Evolutionary conservation across 2,888 invertebrate species (phyloP).

Genomic region (Rhamphomyia laevipes): DNA sequence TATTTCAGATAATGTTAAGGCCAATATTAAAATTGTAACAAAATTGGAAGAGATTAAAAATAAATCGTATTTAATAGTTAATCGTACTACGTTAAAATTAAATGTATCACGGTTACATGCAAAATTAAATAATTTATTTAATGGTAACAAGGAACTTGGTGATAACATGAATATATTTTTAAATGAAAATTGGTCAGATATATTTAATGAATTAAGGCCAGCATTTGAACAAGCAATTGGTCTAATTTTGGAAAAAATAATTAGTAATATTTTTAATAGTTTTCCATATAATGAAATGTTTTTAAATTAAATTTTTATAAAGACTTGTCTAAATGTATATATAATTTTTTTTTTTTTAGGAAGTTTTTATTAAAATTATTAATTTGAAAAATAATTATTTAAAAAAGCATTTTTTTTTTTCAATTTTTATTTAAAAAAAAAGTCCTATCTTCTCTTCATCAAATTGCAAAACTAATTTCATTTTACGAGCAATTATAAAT

Average conservation of each 20-base stretch:
- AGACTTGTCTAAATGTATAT: too few species aligned
- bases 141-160: conserved; percentile 33
- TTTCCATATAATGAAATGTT: conserved; percentile 30
- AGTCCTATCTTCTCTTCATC: too few species aligned
- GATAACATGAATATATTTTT: conserved; percentile 33
- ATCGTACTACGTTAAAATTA: conserved; percentile 9
- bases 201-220: conserved; percentile 33
- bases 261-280: conserved; percentile 29
- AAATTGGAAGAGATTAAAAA: conserved; percentile 17
- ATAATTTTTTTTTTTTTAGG: too few species aligned
- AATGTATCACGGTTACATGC: conserved; percentile 14
- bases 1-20: conserved; percentile 14
- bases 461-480: too few species aligned
- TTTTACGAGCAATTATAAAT: too few species aligned
- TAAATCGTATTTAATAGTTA: conserved; percentile 13
- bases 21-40: conserved; percentile 11
- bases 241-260: conserved; percentile 27
- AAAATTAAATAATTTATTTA: conserved; percentile 30
- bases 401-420: too few species aligned
- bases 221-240: conserved; percentile 30
- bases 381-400: too few species aligned
- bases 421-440: too few species aligned
- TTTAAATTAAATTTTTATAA: conserved; percentile 5
- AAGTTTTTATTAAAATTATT: too few species aligned
- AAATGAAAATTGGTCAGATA: conserved; percentile 39